Conservation (phyloP, 1,140 invertebrate genomes). For the Polyergus mexicanus region DNA sequence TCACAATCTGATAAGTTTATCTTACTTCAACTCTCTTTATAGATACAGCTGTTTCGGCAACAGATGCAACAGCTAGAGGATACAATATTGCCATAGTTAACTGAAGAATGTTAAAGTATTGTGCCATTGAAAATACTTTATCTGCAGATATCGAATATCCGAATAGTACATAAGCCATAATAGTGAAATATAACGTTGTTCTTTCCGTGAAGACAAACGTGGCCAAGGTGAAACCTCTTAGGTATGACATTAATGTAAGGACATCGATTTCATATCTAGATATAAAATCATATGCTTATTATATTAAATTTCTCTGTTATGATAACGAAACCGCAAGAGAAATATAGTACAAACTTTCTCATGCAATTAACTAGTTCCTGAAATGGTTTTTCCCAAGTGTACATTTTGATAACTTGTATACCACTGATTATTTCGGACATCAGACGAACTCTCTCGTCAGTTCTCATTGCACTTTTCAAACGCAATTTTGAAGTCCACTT, state of each 20-base stretch:
- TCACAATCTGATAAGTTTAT: not conserved
- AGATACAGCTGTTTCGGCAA: conserved; percentile 89
- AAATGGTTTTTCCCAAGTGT: conserved; percentile 94
- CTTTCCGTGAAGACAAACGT: conserved; percentile 90
- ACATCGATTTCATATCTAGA: conserved; percentile 89
- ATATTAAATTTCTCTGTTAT: not conserved
- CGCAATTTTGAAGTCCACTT: conserved; percentile 89
- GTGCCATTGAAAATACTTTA: conserved; percentile 91
- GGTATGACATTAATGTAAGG: conserved; percentile 90
- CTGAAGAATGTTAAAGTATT: conserved; percentile 91
- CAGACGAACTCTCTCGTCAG: conserved; percentile 93
- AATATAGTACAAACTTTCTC: conserved; percentile 82
- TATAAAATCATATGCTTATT: conserved; percentile 30
- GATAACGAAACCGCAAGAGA: not conserved
- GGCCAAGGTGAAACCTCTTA: conserved; percentile 90
- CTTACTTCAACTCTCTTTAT: conserved; percentile 88
- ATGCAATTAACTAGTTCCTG: conserved; percentile 89
- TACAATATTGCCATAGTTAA: conserved; percentile 91
- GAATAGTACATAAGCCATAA: conserved; percentile 90
- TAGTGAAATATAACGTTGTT: conserved; percentile 90
- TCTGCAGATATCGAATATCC: conserved; percentile 89
- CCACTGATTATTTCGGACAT: conserved; percentile 94
- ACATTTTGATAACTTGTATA: conserved; percentile 95
- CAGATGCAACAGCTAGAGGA: conserved; percentile 88
- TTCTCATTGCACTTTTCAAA: conserved; percentile 89